A percentile compares a stretch with the other conserved stretches of the same genome.
phyloP scores from a whole-genome alignment of 2,113 vertebrate genomes.

The Calyptomena viridis region DNA sequence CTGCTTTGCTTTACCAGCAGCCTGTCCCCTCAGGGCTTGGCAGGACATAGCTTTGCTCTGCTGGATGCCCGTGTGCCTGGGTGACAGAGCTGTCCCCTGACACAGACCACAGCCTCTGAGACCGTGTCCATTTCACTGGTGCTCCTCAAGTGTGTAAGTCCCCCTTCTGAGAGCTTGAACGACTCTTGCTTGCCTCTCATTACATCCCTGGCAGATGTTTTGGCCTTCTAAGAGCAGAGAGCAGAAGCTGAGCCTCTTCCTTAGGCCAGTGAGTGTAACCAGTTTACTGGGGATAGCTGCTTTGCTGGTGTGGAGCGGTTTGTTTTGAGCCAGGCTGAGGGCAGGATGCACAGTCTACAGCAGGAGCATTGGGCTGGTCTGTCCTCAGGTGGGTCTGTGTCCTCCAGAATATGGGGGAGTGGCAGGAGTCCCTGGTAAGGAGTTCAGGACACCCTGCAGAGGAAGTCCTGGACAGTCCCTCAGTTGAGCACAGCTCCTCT shows the following conservation, averaged over 20 bases:
- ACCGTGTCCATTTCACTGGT: not conserved
- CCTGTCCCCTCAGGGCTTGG: not conserved
- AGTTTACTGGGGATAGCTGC: not conserved
- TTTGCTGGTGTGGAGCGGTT: fast-evolving
- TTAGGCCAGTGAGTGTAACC: fast-evolving
- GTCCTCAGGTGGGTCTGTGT: not conserved
- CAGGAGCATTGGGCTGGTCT: fast-evolving
- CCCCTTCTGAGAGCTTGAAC: not conserved
- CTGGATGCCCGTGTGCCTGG: fast-evolving
- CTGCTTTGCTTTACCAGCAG: not conserved
- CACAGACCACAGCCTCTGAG: not conserved
- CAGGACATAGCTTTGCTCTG: not conserved
- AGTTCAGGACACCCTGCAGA: not conserved
- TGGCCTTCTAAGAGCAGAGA: not conserved
- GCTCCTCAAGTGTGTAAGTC: not conserved
- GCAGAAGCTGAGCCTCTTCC: not conserved
- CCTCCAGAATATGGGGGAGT: not conserved
- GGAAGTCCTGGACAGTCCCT: not conserved
- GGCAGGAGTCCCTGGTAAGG: fast-evolving
- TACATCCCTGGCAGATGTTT: not conserved
- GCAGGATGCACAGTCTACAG: fast-evolving
- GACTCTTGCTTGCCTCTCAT: not conserved
- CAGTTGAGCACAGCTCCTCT: not conserved
- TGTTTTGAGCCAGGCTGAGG: not conserved
- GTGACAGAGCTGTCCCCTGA: not conserved